Percentiles rank a stretch among this genome's conserved stretches.
Evolutionary conservation across 2,888 invertebrate species (phyloP).

Genomic region (Habroteleia sp.): DNA sequence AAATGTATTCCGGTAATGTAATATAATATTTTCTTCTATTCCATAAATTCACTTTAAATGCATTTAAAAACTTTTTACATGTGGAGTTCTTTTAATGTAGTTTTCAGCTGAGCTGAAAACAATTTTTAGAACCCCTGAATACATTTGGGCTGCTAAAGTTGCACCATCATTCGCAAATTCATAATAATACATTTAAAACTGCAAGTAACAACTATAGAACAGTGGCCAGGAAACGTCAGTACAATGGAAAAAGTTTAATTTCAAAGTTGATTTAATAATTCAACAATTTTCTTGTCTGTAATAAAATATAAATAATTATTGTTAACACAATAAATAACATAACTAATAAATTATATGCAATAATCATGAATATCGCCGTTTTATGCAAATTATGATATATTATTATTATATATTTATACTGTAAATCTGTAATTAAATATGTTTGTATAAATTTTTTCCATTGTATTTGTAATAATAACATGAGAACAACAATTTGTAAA

Average conservation of each 20-base stretch:
- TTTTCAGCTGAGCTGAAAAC: slow-evolving; percentile 24
- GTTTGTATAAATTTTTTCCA: slow-evolving; percentile 18
- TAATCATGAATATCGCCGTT: too few relatives aligned
- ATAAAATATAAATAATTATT: too few relatives aligned
- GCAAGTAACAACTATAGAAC: slow-evolving; percentile 36
- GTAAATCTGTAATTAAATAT: background rate
- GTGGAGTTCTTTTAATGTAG: slow-evolving; percentile 11
- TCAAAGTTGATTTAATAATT: too few relatives aligned
- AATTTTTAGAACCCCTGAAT: slow-evolving; percentile 26
- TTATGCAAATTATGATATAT: too few relatives aligned
- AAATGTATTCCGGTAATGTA: too few relatives aligned
- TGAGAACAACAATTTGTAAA: slow-evolving; percentile 48
- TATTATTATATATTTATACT: too few relatives aligned
- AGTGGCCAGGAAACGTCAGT: slow-evolving; percentile 23
- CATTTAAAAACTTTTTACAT: slow-evolving; percentile 19
- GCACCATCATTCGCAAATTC: slow-evolving; percentile 11
- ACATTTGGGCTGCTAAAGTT: slow-evolving; percentile 17
- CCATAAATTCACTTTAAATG: background rate
- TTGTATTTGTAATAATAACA: slow-evolving; percentile 36
- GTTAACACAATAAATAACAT: background rate
- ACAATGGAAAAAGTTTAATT: slow-evolving; percentile 27
- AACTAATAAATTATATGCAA: too few relatives aligned
- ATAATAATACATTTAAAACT: slow-evolving; percentile 34
- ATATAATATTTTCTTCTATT: too few relatives aligned
- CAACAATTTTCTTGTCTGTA: too few relatives aligned